A percentile compares a stretch with the other conserved stretches of the same genome.
phyloP scores from a whole-genome alignment of 2,888 invertebrate species.

The Torymus texanus region DNA sequence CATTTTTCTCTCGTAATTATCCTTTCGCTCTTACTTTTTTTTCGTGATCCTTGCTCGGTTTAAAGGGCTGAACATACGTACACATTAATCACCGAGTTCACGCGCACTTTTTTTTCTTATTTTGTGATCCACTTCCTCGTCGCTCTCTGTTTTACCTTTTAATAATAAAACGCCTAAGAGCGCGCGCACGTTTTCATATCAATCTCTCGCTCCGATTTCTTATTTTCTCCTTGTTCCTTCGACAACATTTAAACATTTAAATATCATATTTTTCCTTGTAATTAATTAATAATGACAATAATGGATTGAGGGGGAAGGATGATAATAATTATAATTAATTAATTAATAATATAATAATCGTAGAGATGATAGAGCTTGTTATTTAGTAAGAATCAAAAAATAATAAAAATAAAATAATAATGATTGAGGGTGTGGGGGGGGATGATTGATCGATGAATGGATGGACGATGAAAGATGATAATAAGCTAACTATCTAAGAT shows the following conservation, averaged over 20 bases:
- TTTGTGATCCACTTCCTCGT: conserved; percentile 13
- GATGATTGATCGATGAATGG: conserved; percentile 42
- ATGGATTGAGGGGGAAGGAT: conserved; percentile 59
- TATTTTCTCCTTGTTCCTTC: conserved; percentile 29
- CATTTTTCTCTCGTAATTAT: conserved; percentile 36
- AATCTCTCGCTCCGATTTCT: conserved; percentile 40
- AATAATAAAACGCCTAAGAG: conserved; percentile 49
- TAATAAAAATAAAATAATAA: conserved; percentile 56
- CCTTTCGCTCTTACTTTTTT: conserved; percentile 16
- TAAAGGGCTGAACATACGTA: conserved; percentile 41
- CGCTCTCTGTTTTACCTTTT: conserved; percentile 8
- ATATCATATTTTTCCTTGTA: conserved; percentile 67
- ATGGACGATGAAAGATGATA: conserved; percentile 45
- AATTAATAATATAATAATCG: conserved; percentile 68
- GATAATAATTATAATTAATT: conserved; percentile 60
- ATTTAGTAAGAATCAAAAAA: conserved; percentile 51
- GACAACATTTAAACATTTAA: conserved; percentile 70
- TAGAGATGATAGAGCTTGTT: conserved; percentile 48
- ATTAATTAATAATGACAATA: conserved; percentile 63
- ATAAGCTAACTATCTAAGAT: conserved; percentile 68
- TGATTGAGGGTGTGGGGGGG: background rate
- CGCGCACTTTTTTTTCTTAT: conserved; percentile 2
- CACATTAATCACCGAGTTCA: conserved; percentile 31
- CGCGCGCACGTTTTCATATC: conserved; percentile 40
- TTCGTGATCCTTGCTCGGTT: background rate